Base-by-base conservation (phyloP, 2,797 vertebrate genomes). In the Myripristis murdjan region DNA sequence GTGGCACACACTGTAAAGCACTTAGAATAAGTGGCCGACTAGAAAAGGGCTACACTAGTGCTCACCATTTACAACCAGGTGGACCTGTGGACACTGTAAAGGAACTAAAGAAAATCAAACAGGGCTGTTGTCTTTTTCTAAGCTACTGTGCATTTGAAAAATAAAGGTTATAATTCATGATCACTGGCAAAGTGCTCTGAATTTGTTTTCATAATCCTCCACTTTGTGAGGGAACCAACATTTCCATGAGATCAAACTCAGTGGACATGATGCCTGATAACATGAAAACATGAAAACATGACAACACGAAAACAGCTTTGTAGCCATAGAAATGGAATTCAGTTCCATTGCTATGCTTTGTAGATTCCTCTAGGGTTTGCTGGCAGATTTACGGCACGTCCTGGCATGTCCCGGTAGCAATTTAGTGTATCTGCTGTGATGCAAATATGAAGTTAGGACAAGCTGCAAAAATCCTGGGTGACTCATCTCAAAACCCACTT, bases 401-500 rank as follows among this genome's bases (percentile, higher is more conserved):
- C 71, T 70, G 53, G 43, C 43, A 18, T 4, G 43, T 44, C 43
- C 9, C 11, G 7, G 77, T 75, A 66, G 79, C 64, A 75, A 54
- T 81, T 84, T 64, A 22, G 47, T 49, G 35, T 31, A 64, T 77
- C 53, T 64, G 68, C 57, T 70, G 26, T 66, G 78, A 75, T 73
- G 57, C 56, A 72, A 79, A 62, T 39, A 59, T 53, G 74, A 75
- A 76, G 75, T 66, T 64, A 18, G 43, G 67, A 68, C 47, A 86
- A 84, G 76, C 73, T 70, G 66, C 41, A 55, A 72, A 88, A 78
- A 26, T 22, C 75, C 51, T 49, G 31, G 23, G 48, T 86, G 87
- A 88, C 70, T 89, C 82, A 78, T 81, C 66, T 16, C 2, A 76
- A 77, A 60, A 83, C 58, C 35, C 64, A 82, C 65, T 79, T 82